phyloP scores from a whole-genome alignment of 2,888 invertebrate genomes.

The Zaprionus bogoriensis region DNA sequence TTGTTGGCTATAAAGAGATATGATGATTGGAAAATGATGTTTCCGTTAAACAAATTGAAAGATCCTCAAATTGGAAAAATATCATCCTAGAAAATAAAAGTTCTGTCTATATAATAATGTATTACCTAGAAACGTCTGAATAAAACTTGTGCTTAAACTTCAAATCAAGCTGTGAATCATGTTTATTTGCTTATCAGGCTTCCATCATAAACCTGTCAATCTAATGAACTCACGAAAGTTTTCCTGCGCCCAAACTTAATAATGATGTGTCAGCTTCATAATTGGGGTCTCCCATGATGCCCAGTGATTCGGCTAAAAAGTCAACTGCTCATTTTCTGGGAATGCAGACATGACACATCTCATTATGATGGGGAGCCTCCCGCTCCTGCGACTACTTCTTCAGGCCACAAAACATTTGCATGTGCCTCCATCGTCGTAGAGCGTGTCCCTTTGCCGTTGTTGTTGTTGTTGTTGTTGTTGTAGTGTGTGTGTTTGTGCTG shows the following conservation, averaged over 20 bases:
- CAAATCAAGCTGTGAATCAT: not conserved
- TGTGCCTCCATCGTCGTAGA: conserved; percentile 13
- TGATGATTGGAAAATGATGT: too few species aligned
- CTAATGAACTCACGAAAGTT: not conserved
- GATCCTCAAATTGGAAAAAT: too few species aligned
- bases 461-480: not conserved
- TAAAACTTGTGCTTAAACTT: not conserved
- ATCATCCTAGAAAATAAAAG: too few species aligned
- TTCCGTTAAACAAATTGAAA: too few species aligned
- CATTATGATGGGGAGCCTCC: conserved; percentile 65
- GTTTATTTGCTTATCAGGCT: not conserved
- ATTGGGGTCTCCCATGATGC: conserved; percentile 35
- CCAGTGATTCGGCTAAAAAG: conserved; percentile 32
- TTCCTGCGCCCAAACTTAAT: conserved; percentile 36
- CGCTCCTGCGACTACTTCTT: conserved; percentile 26
- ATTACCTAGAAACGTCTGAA: not conserved
- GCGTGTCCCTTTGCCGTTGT: not conserved
- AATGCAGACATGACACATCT: conserved; percentile 73
- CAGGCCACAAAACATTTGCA: conserved; percentile 50
- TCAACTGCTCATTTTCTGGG: conserved; percentile 47
- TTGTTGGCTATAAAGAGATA: not conserved
- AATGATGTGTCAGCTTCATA: conserved; percentile 59
- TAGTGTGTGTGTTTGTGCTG: conserved; percentile 17
- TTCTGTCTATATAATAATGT: too few species aligned
- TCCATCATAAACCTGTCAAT: not conserved